Evolutionary conservation across 1,140 invertebrate genomes (phyloP), one percentile per base, ranked within the genome.

Genomic region (Lasaia peninsularis): DNA sequence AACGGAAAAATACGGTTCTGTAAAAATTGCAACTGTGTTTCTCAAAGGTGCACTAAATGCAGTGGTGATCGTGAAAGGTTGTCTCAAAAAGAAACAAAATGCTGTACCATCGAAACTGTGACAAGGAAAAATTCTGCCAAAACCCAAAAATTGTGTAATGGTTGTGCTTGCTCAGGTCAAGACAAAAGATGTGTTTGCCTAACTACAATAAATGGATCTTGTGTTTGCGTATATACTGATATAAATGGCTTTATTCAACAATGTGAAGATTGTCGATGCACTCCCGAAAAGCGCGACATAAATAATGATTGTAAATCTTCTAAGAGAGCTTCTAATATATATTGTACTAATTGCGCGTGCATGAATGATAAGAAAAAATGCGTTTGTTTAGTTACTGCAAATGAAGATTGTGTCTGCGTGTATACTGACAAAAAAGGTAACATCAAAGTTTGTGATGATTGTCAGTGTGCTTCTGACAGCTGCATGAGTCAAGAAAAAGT

Each of bases 361-460:
- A 44, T 0, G 10, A 2, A 44, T 11, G 16, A 44, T 9, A 62
- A 69, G 0, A n/a, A 32, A 21, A 33, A 52, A 1, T 76, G 74
- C 33, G 32, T 67, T 37, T 74, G 69, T 40, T 59, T 77, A 24
- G 6, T 44, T 10, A 69, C 65, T 18, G 37, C 54, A 8, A 67
- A 63, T 0, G 63, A 64, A 5, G 3, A 53, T 16, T 73, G 69
- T 32, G 56, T 74, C 12, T 75, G 72, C 10, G 55, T 75, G 4
- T 73, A 66, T 63, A 31, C 57, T 20, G 63, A 71, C 11, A 55
- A 62, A 21, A 56, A 60, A 12, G 71, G 64, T 37, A 35, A 58
- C 5, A 56, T 67, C 6, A 64, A 62, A 28, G 14, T 33, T 11
- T 73, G 71, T 21, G 44, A 71, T 4, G 65, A 71, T 20, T 73